Conservation (phyloP, 2,888 invertebrate species). For the Rhamphomyia laevipes region DNA sequence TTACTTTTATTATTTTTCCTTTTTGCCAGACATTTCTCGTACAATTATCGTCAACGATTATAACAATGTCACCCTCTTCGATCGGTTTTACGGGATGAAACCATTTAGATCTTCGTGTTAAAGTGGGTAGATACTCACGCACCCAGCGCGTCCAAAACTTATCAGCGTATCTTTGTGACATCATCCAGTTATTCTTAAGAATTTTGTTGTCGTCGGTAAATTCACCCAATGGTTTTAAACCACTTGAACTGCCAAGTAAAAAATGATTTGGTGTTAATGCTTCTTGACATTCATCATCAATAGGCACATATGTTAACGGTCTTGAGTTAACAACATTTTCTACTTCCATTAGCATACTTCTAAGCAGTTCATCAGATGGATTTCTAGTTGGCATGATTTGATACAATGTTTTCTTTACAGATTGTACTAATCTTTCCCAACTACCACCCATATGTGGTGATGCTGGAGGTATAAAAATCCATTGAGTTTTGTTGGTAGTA, state of each 20-base stretch:
- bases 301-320: conserved; percentile 9
- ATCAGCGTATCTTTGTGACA: conserved; percentile 12
- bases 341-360: conserved; percentile 9
- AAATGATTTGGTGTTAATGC: conserved; percentile 21
- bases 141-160: conserved; percentile 14
- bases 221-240: conserved; percentile 12
- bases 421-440: conserved; percentile 12
- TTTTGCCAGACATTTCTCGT: too few species aligned
- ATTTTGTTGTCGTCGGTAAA: conserved; percentile 8
- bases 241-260: conserved; percentile 14
- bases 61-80: too few species aligned
- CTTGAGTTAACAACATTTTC: too few species aligned
- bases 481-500: too few species aligned
- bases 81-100: too few species aligned
- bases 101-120: too few species aligned
- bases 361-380: conserved; percentile 16
- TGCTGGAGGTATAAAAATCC: too few species aligned
- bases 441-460: conserved; percentile 14
- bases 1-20: too few species aligned
- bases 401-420: conserved; percentile 13
- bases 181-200: conserved; percentile 12
- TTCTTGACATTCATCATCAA: conserved; percentile 12
- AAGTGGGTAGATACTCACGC: too few species aligned
- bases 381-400: too few species aligned
- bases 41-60: too few species aligned